Evolutionary conservation across 2,888 invertebrate genomes (phyloP).

Genomic region (Oeneis ivallda): DNA sequence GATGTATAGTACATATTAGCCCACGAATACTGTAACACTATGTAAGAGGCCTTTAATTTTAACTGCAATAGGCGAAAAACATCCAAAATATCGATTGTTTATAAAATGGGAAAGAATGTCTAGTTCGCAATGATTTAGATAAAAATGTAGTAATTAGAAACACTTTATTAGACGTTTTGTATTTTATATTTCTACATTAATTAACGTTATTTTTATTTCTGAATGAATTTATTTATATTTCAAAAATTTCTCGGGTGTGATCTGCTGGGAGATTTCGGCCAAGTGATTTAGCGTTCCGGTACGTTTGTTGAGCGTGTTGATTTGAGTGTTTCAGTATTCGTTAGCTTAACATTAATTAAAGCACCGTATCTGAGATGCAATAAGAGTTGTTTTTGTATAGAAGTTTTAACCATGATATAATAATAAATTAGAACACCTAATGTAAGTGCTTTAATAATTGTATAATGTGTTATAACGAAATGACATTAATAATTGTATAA

Average conservation of each 20-base stretch:
- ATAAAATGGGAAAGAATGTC: too few species aligned
- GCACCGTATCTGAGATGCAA: constrained; percentile 18
- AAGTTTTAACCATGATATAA: constrained; percentile 32
- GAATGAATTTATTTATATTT: too few species aligned
- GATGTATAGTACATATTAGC: not conserved
- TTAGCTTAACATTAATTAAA: constrained; percentile 19
- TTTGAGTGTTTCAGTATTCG: not conserved
- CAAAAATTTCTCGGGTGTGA: too few species aligned
- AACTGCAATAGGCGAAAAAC: not conserved
- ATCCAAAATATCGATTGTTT: too few species aligned
- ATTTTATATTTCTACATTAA: too few species aligned
- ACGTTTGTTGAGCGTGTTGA: too few species aligned
- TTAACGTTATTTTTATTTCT: too few species aligned
- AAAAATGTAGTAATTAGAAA: too few species aligned
- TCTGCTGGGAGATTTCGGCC: too few species aligned
- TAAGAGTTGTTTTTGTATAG: constrained; percentile 31
- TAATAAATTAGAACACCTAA: constrained; percentile 7
- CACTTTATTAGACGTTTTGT: too few species aligned
- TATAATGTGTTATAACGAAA: constrained; percentile 15
- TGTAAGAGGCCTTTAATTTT: not conserved
- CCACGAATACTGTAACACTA: not conserved
- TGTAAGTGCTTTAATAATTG: constrained; percentile 31
- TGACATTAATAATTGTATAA: constrained; percentile 23
- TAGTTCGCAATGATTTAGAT: too few species aligned
- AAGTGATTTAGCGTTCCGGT: too few species aligned